Evolutionary conservation across 2,888 invertebrate genomes (phyloP).

Genomic region (Hybos culiciformis): DNA sequence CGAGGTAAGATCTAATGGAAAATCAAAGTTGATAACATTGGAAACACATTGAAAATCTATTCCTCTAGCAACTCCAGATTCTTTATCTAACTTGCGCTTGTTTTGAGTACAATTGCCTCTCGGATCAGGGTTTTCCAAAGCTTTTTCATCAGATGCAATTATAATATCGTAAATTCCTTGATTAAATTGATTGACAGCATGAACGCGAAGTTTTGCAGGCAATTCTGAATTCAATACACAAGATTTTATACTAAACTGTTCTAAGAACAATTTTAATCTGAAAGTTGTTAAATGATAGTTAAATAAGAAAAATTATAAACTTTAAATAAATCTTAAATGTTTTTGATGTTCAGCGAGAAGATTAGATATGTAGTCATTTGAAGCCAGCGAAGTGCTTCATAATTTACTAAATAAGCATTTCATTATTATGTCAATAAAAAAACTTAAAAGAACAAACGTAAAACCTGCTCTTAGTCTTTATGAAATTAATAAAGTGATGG

Average conservation of each 20-base stretch:
- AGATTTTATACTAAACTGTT: conserved; percentile 86
- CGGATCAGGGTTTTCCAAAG: conserved; percentile 57
- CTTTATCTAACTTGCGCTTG: conserved; percentile 66
- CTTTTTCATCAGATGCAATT: conserved; percentile 90
- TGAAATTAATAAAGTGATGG: too few relatives aligned
- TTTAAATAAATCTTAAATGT: too few relatives aligned
- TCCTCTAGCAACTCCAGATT: conserved; percentile 91
- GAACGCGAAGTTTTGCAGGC: conserved; percentile 80
- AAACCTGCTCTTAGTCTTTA: too few relatives aligned
- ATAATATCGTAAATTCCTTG: conserved; percentile 84
- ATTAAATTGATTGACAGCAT: conserved; percentile 94
- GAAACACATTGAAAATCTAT: conserved; percentile 97
- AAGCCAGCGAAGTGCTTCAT: too few relatives aligned
- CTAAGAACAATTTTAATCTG: conserved; percentile 84
- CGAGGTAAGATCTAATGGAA: conserved; percentile 74
- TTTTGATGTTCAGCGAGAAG: conserved; percentile 35
- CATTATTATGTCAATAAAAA: too few relatives aligned
- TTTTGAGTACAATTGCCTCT: conserved; percentile 14
- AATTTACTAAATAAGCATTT: too few relatives aligned
- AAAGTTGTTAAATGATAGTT: too few relatives aligned
- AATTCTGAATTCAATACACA: conserved; percentile 95
- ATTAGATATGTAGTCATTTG: conserved; percentile 32
- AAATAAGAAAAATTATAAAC: too few relatives aligned
- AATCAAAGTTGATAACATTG: conserved; percentile 98
- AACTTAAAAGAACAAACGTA: too few relatives aligned